Conservation (phyloP, 2,888 invertebrate species). For the Drosophila subsilvestris region DNA sequence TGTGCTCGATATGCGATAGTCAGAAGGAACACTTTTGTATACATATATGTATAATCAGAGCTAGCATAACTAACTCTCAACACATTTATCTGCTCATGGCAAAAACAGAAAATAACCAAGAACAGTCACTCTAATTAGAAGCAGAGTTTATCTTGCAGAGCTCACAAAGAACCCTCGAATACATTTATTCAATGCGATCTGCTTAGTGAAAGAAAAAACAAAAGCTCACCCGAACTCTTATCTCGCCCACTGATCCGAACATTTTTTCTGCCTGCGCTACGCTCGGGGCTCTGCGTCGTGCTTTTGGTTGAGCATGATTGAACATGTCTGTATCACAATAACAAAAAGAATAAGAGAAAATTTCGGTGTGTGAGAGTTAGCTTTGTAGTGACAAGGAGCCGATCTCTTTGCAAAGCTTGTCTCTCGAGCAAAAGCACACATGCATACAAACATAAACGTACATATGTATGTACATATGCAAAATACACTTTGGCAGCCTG, state of each 20-base stretch:
- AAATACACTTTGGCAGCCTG: too few species aligned
- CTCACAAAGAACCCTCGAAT: too few species aligned
- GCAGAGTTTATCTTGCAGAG: too few species aligned
- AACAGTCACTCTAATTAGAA: too few species aligned
- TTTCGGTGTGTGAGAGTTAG: background rate
- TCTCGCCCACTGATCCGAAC: background rate
- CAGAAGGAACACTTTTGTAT: background rate
- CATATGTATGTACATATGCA: too few species aligned
- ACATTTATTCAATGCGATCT: too few species aligned
- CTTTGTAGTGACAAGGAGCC: background rate
- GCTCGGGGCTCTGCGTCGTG: background rate
- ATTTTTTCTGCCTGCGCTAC: background rate
- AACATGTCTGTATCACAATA: background rate
- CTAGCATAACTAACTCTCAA: background rate
- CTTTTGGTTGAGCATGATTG: background rate
- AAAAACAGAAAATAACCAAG: too few species aligned
- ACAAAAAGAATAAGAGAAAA: background rate
- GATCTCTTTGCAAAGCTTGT: background rate
- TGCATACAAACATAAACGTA: too few species aligned
- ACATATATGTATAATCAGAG: background rate
- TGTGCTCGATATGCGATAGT: constrained; percentile 21
- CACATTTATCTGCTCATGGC: too few species aligned
- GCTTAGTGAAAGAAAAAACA: too few species aligned
- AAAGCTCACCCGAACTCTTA: background rate
- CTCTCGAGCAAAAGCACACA: too few species aligned